These are phyloP conservation scores for Minunthozetes semirufus DNA, from an alignment of 2,888 invertebrate species.

Conservation along the genomic window DNA sequence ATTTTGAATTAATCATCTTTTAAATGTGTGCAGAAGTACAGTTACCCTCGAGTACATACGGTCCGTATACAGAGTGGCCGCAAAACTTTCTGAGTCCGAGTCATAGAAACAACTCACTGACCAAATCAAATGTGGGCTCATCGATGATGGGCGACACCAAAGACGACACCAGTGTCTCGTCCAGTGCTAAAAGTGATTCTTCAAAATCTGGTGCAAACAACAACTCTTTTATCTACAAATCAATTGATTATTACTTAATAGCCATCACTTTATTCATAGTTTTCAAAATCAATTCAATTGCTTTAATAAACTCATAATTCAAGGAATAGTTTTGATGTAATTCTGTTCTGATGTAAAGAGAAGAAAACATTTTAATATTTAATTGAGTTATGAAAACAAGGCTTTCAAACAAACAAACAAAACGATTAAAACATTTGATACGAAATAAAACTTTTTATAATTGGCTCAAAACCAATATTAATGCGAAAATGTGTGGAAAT, in stretches of 20 bases:
- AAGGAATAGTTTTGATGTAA: background rate
- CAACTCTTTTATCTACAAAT: background rate
- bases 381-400: too few species aligned
- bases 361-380: too few species aligned
- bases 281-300: background rate
- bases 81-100: background rate
- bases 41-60: background rate
- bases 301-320: constrained; percentile 6
- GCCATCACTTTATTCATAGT: background rate
- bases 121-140: constrained; percentile 22
- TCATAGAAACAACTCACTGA: constrained; percentile 19
- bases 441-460: too few species aligned
- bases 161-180: constrained; percentile 22
- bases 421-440: too few species aligned
- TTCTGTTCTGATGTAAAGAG: too few species aligned
- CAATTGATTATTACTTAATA: constrained; percentile 4
- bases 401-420: too few species aligned
- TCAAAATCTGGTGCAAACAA: constrained; percentile 14
- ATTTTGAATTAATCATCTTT: background rate
- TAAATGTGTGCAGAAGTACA: background rate
- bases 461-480: too few species aligned
- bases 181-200: constrained; percentile 25
- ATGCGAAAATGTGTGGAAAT: too few species aligned
- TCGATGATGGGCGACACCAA: constrained; percentile 31
- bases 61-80: background rate